phyloP scores from a whole-genome alignment of 2,888 invertebrate genomes.

The Strigamia crassipes region DNA sequence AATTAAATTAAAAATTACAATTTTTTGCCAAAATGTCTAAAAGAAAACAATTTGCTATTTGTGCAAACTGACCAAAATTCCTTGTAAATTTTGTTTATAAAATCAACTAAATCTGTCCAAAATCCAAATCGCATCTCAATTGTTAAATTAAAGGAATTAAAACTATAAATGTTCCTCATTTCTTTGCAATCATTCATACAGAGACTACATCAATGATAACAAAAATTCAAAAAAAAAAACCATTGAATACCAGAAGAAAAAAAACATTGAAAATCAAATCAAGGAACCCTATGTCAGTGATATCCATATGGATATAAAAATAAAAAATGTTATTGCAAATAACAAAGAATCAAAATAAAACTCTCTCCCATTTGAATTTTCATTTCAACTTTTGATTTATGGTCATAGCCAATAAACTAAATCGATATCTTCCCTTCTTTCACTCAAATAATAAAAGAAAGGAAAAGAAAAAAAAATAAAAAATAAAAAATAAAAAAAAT shows the following conservation, averaged over 20 bases:
- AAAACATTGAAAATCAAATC: not conserved
- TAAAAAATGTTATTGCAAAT: not conserved
- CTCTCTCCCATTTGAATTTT: conserved; percentile 18
- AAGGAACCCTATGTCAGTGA: not conserved
- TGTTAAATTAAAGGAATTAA: too few species aligned
- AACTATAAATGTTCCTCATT: too few species aligned
- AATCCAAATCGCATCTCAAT: too few species aligned
- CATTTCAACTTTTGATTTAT: conserved; percentile 22
- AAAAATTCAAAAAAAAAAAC: too few species aligned
- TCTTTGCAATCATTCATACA: too few species aligned
- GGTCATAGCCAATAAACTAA: conserved; percentile 26
- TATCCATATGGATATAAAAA: not conserved
- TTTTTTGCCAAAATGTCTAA: too few species aligned
- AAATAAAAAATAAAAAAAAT: not conserved
- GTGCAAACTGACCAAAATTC: too few species aligned
- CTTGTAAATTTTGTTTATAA: too few species aligned
- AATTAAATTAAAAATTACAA: too few species aligned
- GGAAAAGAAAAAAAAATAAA: not conserved
- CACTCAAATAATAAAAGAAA: not conserved
- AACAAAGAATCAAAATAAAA: not conserved
- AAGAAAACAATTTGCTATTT: too few species aligned
- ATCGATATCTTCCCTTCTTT: not conserved
- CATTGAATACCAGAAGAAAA: not conserved
- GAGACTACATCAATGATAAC: too few species aligned
- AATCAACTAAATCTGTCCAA: too few species aligned